Conservation (phyloP, 2,797 vertebrate genomes). For the Anisognathus igniventris region DNA sequence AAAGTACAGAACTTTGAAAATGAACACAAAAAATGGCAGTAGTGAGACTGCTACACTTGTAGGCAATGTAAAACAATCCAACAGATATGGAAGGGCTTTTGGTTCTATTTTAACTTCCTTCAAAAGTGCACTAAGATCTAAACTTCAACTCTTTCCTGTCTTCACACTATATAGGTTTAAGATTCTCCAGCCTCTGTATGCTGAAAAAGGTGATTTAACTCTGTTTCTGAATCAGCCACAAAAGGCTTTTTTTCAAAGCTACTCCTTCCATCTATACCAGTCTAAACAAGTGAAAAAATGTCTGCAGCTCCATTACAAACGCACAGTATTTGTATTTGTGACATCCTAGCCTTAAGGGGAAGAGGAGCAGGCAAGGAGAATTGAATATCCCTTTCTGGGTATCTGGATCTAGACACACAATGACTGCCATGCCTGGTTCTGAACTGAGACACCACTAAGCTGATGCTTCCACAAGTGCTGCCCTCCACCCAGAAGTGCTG, state of each 20-base stretch:
- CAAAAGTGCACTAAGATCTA: neutral
- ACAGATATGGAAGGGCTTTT: neutral
- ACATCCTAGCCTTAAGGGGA: neutral
- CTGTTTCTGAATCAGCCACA: neutral
- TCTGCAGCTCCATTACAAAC: neutral
- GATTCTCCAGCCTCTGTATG: neutral
- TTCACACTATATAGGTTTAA: neutral
- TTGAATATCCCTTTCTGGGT: neutral
- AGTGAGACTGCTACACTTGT: neutral
- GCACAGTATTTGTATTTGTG: neutral
- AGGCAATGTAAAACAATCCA: neutral
- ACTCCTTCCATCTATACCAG: neutral
- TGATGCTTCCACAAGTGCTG: neutral
- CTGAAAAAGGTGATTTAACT: neutral
- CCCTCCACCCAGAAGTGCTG: neutral
- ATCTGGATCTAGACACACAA: neutral
- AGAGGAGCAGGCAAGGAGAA: neutral
- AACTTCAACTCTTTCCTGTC: neutral
- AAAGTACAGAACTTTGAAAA: neutral
- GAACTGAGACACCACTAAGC: neutral
- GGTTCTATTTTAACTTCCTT: neutral
- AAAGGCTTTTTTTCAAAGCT: neutral
- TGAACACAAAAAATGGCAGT: fast-evolving
- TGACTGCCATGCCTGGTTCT: neutral
- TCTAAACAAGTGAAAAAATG: neutral